Percentiles rank a stretch among this genome's conserved stretches.
These are phyloP conservation scores for Euphydryas editha DNA, from an alignment of 2,888 invertebrate species.

Conservation along the genomic window DNA sequence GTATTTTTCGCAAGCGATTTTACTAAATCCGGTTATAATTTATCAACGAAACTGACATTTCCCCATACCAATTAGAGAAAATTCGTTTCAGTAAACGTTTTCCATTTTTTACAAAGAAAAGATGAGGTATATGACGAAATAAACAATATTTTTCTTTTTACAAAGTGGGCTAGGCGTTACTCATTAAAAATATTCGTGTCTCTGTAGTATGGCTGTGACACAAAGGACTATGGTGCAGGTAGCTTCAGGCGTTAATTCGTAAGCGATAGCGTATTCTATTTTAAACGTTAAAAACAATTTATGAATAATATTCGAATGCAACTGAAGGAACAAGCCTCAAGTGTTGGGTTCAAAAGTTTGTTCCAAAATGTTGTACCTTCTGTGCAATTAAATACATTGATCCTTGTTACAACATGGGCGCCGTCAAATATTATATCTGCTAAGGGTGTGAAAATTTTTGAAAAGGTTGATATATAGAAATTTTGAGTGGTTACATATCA, in stretches of 20 bases:
- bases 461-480: too few relatives aligned
- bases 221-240: constrained; percentile 23
- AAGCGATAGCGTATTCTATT: constrained; percentile 6
- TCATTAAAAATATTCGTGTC: constrained; percentile 40
- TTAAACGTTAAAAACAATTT: neutral
- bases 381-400: too few relatives aligned
- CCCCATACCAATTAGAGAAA: constrained; percentile 17
- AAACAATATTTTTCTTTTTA: constrained; percentile 25
- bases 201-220: constrained; percentile 29
- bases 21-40: constrained; percentile 17
- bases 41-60: constrained; percentile 15
- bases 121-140: constrained; percentile 8
- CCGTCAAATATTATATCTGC: too few relatives aligned
- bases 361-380: too few relatives aligned
- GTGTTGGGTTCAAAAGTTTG: too few relatives aligned
- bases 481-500: too few relatives aligned
- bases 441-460: too few relatives aligned
- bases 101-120: constrained; percentile 15
- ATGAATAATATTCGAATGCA: too few relatives aligned
- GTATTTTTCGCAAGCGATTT: constrained; percentile 5
- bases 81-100: constrained; percentile 22
- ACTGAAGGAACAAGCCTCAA: too few relatives aligned
- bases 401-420: too few relatives aligned
- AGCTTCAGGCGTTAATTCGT: neutral
- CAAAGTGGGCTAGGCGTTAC: constrained; percentile 27